Base-by-base conservation (phyloP, 2,888 invertebrate species). In the Crematogaster levior region DNA sequence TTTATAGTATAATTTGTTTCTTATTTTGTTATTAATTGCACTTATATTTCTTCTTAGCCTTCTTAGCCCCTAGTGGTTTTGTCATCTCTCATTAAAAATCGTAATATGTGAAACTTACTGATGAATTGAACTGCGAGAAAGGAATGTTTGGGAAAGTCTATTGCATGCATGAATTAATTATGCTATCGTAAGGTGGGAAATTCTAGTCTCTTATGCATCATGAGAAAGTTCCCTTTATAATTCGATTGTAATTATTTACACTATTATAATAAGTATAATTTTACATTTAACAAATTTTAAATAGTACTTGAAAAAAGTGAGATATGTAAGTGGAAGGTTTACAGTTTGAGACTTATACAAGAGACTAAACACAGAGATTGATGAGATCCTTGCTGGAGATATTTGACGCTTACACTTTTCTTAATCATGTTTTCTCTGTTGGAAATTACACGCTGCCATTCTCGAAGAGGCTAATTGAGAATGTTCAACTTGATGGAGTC, bases 111-210 rank as follows among this genome's bases (percentile, higher is more conserved):
- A 73, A 74, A 63, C 21, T 63, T 12, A 2, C 2, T 48, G 21
- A 48, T 48, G 18, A 24, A 4, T 66, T 37, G 3, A 74, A 18
- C 18, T 34, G 48, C 73, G 12, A 60, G 40, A 58, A 43, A 73
- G 65, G 34, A 48, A 34, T 66, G 18, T 48, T 24, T 7, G 18
- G 18, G 66, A 74, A 74, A 74, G 66, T 65, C 7, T 48, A 37
- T 48, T 65, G 63, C 18, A 43, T 18, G 34, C 18, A 24, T 24
- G 18, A 74, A 65, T 65, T 74, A 74, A 74, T 73, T 74, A 74
- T 27, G 21, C 21, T 21, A 58, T 7, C 46, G 24, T 34, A 37
- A 74, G 24, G 21, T 46, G 46, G 24, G 34, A 63, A 74, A 74
- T 74, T 74, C 18, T 40, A 40, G 15, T 56, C 27, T 24, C 7